Percentiles rank a stretch among this genome's conserved stretches.
phyloP scores from a whole-genome alignment of 2,888 invertebrate species.

The Epirrhoe alternata region DNA sequence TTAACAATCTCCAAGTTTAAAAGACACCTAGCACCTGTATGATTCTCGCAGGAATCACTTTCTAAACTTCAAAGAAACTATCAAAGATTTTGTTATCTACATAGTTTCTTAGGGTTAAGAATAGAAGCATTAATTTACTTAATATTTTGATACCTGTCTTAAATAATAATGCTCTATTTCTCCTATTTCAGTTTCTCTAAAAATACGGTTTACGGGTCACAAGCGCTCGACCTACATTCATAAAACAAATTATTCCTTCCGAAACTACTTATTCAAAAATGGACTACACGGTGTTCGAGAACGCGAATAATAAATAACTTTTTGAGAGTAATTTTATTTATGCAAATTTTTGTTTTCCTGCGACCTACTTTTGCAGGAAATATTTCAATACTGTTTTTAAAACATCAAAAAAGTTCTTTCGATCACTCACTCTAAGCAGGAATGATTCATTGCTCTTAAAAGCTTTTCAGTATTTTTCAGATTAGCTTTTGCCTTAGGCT shows the following conservation, averaged over 20 bases:
- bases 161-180: too few species aligned
- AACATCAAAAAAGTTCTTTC: background rate
- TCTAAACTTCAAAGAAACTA: too few species aligned
- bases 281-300: slow-evolving; percentile 5
- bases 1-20: too few species aligned
- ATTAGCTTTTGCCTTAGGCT: too few species aligned
- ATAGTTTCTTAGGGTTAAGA: too few species aligned
- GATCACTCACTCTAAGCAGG: background rate
- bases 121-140: too few species aligned
- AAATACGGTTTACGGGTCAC: background rate
- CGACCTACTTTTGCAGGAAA: slow-evolving; percentile 20
- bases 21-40: too few species aligned
- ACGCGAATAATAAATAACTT: slow-evolving; percentile 18
- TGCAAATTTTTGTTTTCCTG: slow-evolving; percentile 13
- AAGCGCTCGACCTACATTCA: background rate
- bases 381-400: background rate
- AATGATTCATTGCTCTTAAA: too few species aligned
- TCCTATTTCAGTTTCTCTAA: background rate
- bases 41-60: too few species aligned
- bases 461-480: too few species aligned
- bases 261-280: background rate
- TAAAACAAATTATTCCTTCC: background rate
- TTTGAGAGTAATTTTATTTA: slow-evolving; percentile 8
- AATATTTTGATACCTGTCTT: too few species aligned
- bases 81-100: too few species aligned